Evolutionary conservation across 2,113 vertebrate genomes (phyloP).

Genomic region (Spea multiplicata): DNA sequence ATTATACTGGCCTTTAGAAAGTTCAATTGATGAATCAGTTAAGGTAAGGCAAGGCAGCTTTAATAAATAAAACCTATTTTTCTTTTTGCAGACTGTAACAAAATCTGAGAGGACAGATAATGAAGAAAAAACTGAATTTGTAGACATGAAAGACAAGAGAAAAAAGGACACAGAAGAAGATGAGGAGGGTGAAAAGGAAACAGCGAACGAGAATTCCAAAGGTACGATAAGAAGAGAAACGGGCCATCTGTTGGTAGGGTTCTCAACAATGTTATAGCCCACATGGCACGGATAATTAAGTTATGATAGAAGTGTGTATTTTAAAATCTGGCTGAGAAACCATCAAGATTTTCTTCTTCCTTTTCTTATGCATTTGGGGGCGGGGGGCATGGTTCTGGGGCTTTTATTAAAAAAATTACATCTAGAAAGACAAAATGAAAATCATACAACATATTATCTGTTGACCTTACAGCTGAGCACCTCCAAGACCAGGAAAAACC

Average conservation of each 20-base stretch:
- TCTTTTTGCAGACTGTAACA: background rate
- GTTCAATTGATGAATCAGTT: no score
- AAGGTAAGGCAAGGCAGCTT: background rate
- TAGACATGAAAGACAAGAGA: conserved; percentile 22
- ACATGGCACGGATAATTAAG: no score
- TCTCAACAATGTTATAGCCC: no score
- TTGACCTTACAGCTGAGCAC: conserved; percentile 64
- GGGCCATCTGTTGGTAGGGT: no score
- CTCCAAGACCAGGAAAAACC: conserved; percentile 70
- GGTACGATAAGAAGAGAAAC: background rate
- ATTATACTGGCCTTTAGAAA: no score
- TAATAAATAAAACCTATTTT: background rate
- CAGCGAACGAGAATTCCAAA: conserved; percentile 2
- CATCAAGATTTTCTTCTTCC: no score
- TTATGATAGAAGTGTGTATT: no score
- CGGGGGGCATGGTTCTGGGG: no score
- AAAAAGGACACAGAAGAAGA: conserved; percentile 26
- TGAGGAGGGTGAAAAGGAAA: conserved; percentile 8
- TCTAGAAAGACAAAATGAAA: background rate
- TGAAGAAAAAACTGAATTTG: conserved; percentile 8
- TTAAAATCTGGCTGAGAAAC: no score
- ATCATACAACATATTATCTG: background rate
- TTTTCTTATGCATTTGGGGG: no score
- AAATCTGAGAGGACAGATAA: conserved; percentile 6
- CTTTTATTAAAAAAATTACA: no score